These are phyloP conservation scores for Deilephila elpenor DNA, from an alignment of 2,888 invertebrate species.

Conservation along the genomic window DNA sequence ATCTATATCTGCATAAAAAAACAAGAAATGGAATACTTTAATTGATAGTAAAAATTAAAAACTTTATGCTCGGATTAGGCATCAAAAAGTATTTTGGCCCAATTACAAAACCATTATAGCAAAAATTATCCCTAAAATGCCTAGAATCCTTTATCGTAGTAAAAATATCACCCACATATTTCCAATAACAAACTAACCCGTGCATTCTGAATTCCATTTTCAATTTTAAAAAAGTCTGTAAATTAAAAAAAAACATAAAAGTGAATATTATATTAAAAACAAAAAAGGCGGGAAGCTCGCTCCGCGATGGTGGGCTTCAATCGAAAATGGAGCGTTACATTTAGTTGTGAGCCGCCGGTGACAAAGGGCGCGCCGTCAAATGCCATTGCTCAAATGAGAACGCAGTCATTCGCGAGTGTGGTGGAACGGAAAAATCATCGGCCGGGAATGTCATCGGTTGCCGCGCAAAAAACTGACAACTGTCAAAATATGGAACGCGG, in stretches of 20 bases:
- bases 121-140: not conserved
- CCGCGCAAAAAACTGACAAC: conserved; percentile 47
- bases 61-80: too few relatives aligned
- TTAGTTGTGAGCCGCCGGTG: conserved; percentile 62
- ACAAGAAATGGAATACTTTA: too few relatives aligned
- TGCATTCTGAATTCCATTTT: conserved; percentile 37
- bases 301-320: conserved; percentile 59
- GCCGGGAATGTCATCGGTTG: conserved; percentile 71
- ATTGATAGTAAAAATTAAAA: too few relatives aligned
- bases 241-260: conserved; percentile 41
- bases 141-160: not conserved
- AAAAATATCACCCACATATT: not conserved
- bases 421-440: conserved; percentile 81
- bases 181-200: conserved; percentile 11
- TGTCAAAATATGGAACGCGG: conserved; percentile 13
- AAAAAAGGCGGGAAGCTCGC: conserved; percentile 38
- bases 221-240: conserved; percentile 38
- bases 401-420: conserved; percentile 79
- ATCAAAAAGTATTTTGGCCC: too few relatives aligned
- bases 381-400: conserved; percentile 83
- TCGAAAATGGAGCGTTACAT: conserved; percentile 72
- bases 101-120: not conserved
- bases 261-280: conserved; percentile 44
- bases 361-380: conserved; percentile 79
- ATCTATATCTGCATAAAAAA: too few relatives aligned